Evolutionary conservation across 2,797 vertebrate genomes (phyloP).

Genomic region (Pelochelys cantorii): DNA sequence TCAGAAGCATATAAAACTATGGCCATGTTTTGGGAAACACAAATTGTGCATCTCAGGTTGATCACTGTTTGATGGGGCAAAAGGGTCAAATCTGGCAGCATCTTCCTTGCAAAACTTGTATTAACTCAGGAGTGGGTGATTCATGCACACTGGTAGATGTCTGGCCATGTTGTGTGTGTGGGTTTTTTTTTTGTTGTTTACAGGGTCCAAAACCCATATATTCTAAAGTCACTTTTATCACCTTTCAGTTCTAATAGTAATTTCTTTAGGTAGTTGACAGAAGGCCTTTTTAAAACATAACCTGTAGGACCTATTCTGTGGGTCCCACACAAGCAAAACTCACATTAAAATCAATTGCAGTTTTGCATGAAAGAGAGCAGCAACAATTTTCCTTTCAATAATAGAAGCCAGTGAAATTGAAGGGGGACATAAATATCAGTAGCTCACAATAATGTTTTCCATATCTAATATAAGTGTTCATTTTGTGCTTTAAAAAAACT

Average conservation of each 20-base stretch:
- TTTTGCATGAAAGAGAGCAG: not conserved
- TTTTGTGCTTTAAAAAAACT: not conserved
- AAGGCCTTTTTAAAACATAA: constrained; percentile 34
- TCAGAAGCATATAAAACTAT: too few species aligned
- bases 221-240: not conserved
- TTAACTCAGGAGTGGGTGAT: not conserved
- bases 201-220: not conserved
- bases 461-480: not conserved
- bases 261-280: not conserved
- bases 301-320: not conserved
- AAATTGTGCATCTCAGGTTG: accelerated
- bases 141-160: constrained; percentile 13
- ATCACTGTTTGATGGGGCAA: not conserved
- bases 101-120: not conserved
- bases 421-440: not conserved
- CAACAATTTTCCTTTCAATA: not conserved
- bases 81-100: not conserved
- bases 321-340: not conserved
- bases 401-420: not conserved
- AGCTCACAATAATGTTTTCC: not conserved
- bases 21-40: too few species aligned
- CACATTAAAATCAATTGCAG: not conserved
- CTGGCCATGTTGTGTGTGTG: constrained; percentile 36
- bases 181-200: too few species aligned
- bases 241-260: constrained; percentile 25